These are phyloP conservation scores for Bibio marci DNA, from an alignment of 2,888 invertebrate species.

Conservation along the genomic window DNA sequence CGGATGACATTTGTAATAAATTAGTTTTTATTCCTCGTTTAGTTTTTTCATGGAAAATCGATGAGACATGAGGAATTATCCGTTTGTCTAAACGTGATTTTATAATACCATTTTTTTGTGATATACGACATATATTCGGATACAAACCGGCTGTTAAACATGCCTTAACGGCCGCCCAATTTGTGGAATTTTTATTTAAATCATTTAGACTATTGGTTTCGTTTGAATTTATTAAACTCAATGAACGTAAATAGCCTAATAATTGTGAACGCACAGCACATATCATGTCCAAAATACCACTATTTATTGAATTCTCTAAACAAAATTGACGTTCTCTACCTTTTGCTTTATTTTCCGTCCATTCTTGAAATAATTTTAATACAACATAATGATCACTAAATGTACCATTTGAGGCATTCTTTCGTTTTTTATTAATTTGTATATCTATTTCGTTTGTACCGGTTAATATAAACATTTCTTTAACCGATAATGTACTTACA, in stretches of 20 bases:
- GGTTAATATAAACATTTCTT: constrained; percentile 67
- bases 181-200: constrained; percentile 65
- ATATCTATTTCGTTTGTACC: constrained; percentile 35
- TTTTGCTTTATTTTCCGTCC: constrained; percentile 41
- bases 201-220: constrained; percentile 43
- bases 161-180: constrained; percentile 83
- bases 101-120: constrained; percentile 41
- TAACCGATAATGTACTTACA: constrained; percentile 61
- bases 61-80: constrained; percentile 40
- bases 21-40: constrained; percentile 11
- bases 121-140: constrained; percentile 68
- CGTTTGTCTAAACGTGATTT: constrained; percentile 43
- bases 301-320: constrained; percentile 55
- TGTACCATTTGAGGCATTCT: constrained; percentile 54
- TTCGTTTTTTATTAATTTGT: constrained; percentile 44
- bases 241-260: constrained; percentile 47
- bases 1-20: constrained; percentile 40
- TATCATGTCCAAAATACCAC: constrained; percentile 80
- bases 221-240: constrained; percentile 34
- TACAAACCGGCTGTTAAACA: constrained; percentile 78
- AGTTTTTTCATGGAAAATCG: constrained; percentile 23
- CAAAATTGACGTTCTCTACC: constrained; percentile 56
- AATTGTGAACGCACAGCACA: constrained; percentile 69
- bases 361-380: constrained; percentile 59
- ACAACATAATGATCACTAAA: constrained; percentile 84